Conservation (phyloP, 2,113 vertebrate genomes). For the Pampusana beccarii region DNA sequence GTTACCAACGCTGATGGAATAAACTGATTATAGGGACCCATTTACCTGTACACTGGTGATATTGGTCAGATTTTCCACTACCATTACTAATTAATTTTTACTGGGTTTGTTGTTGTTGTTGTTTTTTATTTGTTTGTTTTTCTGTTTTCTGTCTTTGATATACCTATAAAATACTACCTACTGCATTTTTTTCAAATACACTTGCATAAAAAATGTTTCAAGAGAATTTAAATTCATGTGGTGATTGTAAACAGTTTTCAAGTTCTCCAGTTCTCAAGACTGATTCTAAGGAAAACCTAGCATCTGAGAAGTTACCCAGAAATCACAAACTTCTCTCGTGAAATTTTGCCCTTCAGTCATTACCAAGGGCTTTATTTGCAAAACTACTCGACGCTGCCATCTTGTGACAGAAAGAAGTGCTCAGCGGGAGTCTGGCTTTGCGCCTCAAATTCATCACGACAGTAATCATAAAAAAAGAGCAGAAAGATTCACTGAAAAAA, state of each 20-base stretch:
- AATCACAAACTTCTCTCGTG: neutral
- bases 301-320: neutral
- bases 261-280: neutral
- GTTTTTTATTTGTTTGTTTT: too few species aligned
- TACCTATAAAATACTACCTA: neutral
- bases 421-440: neutral
- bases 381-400: neutral
- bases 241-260: neutral
- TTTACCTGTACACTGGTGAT: neutral
- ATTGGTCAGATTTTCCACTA: neutral
- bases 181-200: neutral
- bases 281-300: neutral
- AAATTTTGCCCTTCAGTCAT: neutral
- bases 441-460: accelerated
- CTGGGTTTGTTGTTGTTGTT: too few species aligned
- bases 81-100: neutral
- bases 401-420: neutral
- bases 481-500: accelerated
- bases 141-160: neutral
- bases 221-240: neutral
- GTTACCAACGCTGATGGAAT: neutral
- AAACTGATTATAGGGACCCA: neutral
- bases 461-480: neutral
- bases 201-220: neutral
- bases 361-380: neutral